Base-by-base conservation (phyloP, 2,888 invertebrate species). In the Xestia sexstrigata region DNA sequence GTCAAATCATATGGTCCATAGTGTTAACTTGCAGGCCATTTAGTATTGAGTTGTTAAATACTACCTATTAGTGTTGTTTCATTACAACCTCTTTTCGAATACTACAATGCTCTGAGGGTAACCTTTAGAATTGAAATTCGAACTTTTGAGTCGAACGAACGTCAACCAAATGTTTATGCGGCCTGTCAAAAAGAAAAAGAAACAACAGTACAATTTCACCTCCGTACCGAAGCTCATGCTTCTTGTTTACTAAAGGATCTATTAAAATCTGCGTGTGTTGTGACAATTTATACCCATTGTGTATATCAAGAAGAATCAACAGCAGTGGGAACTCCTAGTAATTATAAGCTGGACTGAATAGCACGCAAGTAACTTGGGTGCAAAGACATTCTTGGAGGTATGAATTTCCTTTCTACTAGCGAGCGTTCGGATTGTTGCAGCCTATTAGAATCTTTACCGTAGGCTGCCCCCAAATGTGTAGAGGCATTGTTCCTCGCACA, bases 1-100 rank as follows among this genome's bases (percentile, higher is more conserved):
- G 86, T 76, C 39, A 65, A 58, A 73, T 71, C 73, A 66, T 73
- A 15, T 65, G 75, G 39, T 45, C 26, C 42, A 68, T 63, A 42
- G 63, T 85, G 58, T 76, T 70, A 75, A 69, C 76, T 85, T 79
- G 63, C 55, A 67, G 13, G 47, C 26, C 70, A 70, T 70, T 85
- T 84, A 82, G 67, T 39, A 73, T 30, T 30, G 5, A 6, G 35
- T 30, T 79, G 63, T 67, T 82, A 73, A 78, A 78, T 63, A 63
- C n/a, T 65, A 67, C 30, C 26, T 67, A 45, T 71, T 58, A 15
- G 42, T 72, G 26, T 26, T 15, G n/a, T 55, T 13, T 13, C 55
- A 26, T 26, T 58, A 13, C n/a, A 55, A 55, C n/a, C 13, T 15
- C 1, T 55, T 58, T 26, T 26, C 55, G 13, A 26, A 13, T 58